Percentiles rank a stretch among this genome's conserved stretches.
Evolutionary conservation across 2,888 invertebrate species (phyloP).

Genomic region (Yponomeuta sedellus): DNA sequence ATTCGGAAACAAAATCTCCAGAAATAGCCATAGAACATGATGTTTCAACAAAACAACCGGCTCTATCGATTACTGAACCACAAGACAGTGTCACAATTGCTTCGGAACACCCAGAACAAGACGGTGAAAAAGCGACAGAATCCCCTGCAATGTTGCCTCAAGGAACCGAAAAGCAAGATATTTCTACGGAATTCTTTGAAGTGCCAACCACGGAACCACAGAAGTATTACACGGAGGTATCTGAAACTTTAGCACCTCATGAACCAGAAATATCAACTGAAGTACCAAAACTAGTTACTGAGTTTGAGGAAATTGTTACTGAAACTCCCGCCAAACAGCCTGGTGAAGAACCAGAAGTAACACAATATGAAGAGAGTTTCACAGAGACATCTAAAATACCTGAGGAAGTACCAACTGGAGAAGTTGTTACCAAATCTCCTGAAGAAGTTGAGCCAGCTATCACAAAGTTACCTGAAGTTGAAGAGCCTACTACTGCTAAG

Average conservation of each 20-base stretch:
- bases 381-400: not conserved
- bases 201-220: not conserved
- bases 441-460: slow-evolving; percentile 11
- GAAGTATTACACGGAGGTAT: not conserved
- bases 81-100: slow-evolving; percentile 3
- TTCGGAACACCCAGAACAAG: not conserved
- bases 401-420: not conserved
- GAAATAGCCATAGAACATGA: not conserved
- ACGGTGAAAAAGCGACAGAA: slow-evolving; percentile 5
- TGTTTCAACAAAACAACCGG: not conserved
- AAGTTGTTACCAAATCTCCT: not conserved
- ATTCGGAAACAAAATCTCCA: not conserved
- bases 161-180: not conserved
- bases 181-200: not conserved
- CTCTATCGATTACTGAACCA: not conserved
- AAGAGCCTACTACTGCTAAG: not conserved
- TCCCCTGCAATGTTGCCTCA: not conserved
- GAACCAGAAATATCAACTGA: slow-evolving; percentile 10
- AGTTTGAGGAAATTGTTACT: slow-evolving; percentile 16
- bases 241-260: not conserved
- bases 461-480: slow-evolving; percentile 5
- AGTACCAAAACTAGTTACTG: slow-evolving; percentile 18
- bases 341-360: not conserved
- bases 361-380: not conserved
- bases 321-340: not conserved